Conservation (phyloP, 2,113 vertebrate species). For the Rhinogobius similis region DNA sequence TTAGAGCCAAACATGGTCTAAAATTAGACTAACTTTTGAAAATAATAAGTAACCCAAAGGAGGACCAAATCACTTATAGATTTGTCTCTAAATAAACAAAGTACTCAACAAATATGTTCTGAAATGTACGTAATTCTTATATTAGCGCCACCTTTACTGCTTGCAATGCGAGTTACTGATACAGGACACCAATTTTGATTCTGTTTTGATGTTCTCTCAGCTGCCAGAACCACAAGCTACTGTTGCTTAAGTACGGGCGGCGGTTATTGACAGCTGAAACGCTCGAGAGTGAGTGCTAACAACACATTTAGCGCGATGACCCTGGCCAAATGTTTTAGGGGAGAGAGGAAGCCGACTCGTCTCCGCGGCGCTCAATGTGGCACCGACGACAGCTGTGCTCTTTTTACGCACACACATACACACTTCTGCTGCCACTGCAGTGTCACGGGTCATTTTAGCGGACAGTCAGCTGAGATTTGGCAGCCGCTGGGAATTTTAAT, state of each 20-base stretch:
- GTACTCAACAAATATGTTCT: too few relatives aligned
- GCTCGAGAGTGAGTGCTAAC: conserved; percentile 66
- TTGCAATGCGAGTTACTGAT: too few relatives aligned
- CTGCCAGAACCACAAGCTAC: conserved; percentile 7
- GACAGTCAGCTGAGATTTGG: conserved; percentile 35
- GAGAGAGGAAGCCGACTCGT: conserved; percentile 53
- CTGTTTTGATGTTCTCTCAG: conserved; percentile 20
- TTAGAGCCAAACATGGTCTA: too few relatives aligned
- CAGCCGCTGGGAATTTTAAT: conserved; percentile 12
- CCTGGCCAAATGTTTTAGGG: conserved; percentile 64
- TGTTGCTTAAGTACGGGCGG: conserved; percentile 35
- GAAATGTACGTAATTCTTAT: too few relatives aligned
- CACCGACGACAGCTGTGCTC: conserved; percentile 63
- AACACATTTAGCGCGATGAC: conserved; percentile 65
- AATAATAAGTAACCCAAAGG: too few relatives aligned
- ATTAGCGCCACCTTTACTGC: too few relatives aligned
- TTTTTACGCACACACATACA: conserved; percentile 30
- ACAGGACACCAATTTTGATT: conserved; percentile 27
- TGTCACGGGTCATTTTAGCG: conserved; percentile 14
- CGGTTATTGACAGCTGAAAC: conserved; percentile 67
- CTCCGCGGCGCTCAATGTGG: conserved; percentile 56
- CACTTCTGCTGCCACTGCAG: conserved; percentile 18
- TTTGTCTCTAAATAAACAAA: too few relatives aligned
- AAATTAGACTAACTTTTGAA: too few relatives aligned
- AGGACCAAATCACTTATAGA: too few relatives aligned